These are phyloP conservation scores for Borostomias antarcticus DNA, from an alignment of 2,797 vertebrate species.

Conservation along the genomic window DNA sequence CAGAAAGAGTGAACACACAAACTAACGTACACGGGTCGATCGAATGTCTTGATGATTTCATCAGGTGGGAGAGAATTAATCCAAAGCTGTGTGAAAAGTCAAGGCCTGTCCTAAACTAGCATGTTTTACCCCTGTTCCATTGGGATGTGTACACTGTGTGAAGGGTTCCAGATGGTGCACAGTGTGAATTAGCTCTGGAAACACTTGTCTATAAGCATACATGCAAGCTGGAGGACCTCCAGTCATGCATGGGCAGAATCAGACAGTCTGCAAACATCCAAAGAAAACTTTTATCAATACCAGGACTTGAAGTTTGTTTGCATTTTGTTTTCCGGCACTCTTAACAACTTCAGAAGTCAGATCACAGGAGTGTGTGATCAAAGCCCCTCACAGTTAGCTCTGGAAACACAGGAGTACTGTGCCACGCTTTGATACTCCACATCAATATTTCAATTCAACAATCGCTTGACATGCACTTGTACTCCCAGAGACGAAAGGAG, in stretches of 20 bases:
- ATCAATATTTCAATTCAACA: slow-evolving; percentile 90
- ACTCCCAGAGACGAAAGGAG: slow-evolving; percentile 79
- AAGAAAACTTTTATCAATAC: slow-evolving; percentile 85
- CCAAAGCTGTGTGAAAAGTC: no score
- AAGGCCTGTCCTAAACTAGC: no score
- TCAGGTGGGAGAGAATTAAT: no score
- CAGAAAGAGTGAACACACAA: no score
- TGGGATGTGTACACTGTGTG: no score
- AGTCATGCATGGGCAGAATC: slow-evolving; percentile 63
- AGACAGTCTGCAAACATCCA: slow-evolving; percentile 71
- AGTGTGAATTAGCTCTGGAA: no score
- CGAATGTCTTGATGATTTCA: no score
- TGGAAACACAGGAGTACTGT: slow-evolving; percentile 85
- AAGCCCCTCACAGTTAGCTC: slow-evolving; percentile 84
- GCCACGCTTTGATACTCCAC: slow-evolving; percentile 85
- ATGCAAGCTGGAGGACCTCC: slow-evolving; percentile 61
- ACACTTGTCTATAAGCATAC: slow-evolving; percentile 69
- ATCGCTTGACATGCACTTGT: slow-evolving; percentile 85
- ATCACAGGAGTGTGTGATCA: slow-evolving; percentile 86
- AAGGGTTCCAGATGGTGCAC: no score
- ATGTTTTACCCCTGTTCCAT: no score
- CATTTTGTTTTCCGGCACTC: slow-evolving; percentile 86
- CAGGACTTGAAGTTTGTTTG: slow-evolving; percentile 87
- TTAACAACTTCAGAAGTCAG: slow-evolving; percentile 89
- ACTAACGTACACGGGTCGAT: no score